These are phyloP conservation scores for Denticeps clupeoides DNA, from an alignment of 2,797 vertebrate genomes.

Conservation along the genomic window DNA sequence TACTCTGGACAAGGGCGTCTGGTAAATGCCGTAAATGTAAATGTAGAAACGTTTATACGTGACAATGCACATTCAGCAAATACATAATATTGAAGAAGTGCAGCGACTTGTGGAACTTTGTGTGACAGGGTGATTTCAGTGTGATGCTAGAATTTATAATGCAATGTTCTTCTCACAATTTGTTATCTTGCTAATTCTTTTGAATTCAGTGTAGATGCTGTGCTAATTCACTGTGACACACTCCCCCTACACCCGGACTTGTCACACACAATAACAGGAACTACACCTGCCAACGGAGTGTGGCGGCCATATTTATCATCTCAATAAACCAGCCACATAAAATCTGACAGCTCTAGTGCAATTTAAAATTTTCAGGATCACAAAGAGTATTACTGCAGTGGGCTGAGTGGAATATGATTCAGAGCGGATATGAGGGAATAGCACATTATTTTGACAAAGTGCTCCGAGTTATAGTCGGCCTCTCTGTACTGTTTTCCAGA, in stretches of 20 bases:
- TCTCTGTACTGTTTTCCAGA: constrained; percentile 1
- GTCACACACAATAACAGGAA: neutral
- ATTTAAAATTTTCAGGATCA: neutral
- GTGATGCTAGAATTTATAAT: too few species aligned
- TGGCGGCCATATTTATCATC: neutral
- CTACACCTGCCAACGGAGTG: neutral
- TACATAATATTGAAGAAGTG: too few species aligned
- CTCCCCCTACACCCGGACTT: neutral
- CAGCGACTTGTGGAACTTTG: too few species aligned
- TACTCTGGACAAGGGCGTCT: too few species aligned
- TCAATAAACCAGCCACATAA: neutral
- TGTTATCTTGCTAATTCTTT: neutral
- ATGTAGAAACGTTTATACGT: too few species aligned
- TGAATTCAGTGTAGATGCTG: neutral
- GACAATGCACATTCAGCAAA: too few species aligned
- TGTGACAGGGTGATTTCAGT: too few species aligned
- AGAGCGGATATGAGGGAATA: neutral
- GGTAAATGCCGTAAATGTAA: too few species aligned
- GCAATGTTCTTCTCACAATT: too few species aligned
- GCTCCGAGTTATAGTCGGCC: constrained; percentile 6
- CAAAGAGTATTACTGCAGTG: neutral
- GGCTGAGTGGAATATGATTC: neutral
- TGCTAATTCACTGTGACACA: neutral
- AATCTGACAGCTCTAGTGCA: neutral
- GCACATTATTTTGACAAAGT: constrained; percentile 7